Evolutionary conservation across 2,113 vertebrate genomes (phyloP), one percentile per base, ranked within the genome.

Genomic region (Todiramphus chloris): DNA sequence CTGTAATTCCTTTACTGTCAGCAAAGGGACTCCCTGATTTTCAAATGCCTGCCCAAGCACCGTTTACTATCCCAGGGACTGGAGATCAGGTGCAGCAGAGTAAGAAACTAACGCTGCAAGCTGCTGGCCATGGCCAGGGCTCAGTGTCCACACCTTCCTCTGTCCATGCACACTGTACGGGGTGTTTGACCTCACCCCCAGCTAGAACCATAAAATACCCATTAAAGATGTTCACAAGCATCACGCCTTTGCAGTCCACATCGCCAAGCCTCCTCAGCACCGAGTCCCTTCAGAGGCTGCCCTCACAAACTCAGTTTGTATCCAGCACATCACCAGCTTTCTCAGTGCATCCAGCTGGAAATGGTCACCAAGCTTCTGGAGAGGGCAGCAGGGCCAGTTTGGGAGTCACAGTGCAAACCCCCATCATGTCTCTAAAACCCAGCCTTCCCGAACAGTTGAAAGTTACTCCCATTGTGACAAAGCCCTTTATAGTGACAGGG

Each of bases 141-240:
- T 74, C 39, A 4, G 53, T 4, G 43, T 13, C 76, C 25, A 27
- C 48, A 1, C 18, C 73, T 16, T 55, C 83, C 64, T 46, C 83
- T 46, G n/a, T 9, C 56, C 66, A 0, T 0, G 7, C 25, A 4
- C 88, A 39, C 2, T 46, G 72, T 67, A 1, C 8, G 2, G 74
- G 21, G 4, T n/a, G 84, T 53, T 51, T 21, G 56, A 27, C 75
- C 30, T 13, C 19, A 11, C 31, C 0, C 46, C 46, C 80, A 12
- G 31, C 83, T 44, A 8, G 64, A 43, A 62, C 69, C 59, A 18
- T 18, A 13, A 76, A 19, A 4, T 1, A 66, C 60, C 84, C 66
- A 1, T 12, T 60, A 9, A 56, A 75, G 64, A 3, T n/a, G 4
- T 2, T 20, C 13, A 31, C 85, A 15, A 39, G 70, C 51, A 2